Evolutionary conservation across 2,113 vertebrate species (phyloP), one percentile per base, ranked within the genome.

Genomic region (Oxyruncus cristatus): DNA sequence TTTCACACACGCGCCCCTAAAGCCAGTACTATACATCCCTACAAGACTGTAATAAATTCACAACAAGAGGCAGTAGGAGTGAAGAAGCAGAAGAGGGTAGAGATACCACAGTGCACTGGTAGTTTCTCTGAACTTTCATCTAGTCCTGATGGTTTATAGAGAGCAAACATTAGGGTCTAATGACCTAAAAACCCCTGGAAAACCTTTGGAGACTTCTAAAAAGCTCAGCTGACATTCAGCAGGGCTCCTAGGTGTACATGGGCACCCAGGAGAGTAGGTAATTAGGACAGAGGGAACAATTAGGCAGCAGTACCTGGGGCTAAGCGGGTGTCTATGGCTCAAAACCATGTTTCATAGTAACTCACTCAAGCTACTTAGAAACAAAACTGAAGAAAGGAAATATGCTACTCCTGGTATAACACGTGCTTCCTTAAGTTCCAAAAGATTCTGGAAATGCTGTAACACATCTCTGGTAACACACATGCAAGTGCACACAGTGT

Each of bases 1-100:
- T 58, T 11, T 5, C 26, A 65, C 12, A 55, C 11, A 7, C 3
- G 13, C 27, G 32, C 15, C 4, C 37, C 28, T 2, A 0, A 15
- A 56, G 49, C 33, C 70, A 79, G 24, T 35, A 19, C 8, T 35
- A 28, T 16, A 21, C 42, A 39, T 55, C 35, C 5, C 35, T 41
- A 61, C 23, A 63, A 68, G 66, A 5, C 78, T 71, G 70, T 28
- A 55, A 83, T 24, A 35, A 84, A 73, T 53, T 26, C 62, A 47
- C 26, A 14, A 22, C 19, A 61, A 88, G 72, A 5, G n/a, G 56
- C 35, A 62, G 17, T 4, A 73, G 52, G 61, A 18, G 21, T 22
- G 49, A 87, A 83, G 61, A 56, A 12, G 17, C 47, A 65, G 56
- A 49, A 92, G 8, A 46, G 22, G 6, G 12, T 3, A 23, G 17